These are phyloP conservation scores for Oncorhynchus keta DNA, from an alignment of 2,113 vertebrate genomes.

Conservation along the genomic window DNA sequence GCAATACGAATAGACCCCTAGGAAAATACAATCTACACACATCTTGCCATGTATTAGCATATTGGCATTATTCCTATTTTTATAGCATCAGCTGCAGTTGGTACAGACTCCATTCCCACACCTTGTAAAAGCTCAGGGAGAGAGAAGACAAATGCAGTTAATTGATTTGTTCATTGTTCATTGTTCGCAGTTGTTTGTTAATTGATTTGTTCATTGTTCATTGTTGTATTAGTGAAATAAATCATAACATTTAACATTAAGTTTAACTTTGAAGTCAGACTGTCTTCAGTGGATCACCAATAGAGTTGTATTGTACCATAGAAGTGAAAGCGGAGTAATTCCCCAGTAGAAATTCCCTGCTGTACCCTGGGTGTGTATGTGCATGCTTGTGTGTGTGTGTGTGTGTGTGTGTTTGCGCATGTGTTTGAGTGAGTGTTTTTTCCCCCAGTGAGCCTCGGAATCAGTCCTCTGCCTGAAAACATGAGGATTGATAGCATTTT, in stretches of 20 bases:
- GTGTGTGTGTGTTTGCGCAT: background rate
- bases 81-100: constrained; percentile 26
- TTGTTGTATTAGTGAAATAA: too few relatives aligned
- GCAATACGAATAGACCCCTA: too few relatives aligned
- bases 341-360: too few relatives aligned
- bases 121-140: constrained; percentile 32
- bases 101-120: constrained; percentile 28
- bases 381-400: background rate
- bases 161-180: too few relatives aligned
- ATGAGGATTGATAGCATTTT: constrained; percentile 12
- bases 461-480: background rate
- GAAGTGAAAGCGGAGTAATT: too few relatives aligned
- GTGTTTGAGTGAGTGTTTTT: background rate
- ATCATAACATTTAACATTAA: too few relatives aligned
- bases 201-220: too few relatives aligned
- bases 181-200: too few relatives aligned
- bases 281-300: too few relatives aligned
- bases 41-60: constrained; percentile 7
- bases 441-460: background rate
- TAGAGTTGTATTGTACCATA: too few relatives aligned
- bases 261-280: too few relatives aligned
- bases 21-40: background rate
- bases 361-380: background rate
- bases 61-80: background rate
- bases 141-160: constrained; percentile 43